phyloP scores from a whole-genome alignment of 2,888 invertebrate species.

The Atherix ibis region DNA sequence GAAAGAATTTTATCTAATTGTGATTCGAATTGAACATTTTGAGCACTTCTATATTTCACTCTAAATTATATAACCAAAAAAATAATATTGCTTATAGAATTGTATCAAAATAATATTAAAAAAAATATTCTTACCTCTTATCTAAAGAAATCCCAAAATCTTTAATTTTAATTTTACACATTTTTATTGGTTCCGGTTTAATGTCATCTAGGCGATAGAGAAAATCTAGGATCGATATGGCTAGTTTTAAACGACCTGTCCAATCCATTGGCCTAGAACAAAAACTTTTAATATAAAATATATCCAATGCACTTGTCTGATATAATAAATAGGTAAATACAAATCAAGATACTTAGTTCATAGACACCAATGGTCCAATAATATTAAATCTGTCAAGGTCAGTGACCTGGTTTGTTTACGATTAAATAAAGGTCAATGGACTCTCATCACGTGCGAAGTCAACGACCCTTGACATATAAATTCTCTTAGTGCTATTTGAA shows the following conservation, averaged over 20 bases:
- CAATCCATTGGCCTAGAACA: constrained; percentile 22
- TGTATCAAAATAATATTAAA: no score
- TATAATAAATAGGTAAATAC: background rate
- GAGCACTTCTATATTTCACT: constrained; percentile 28
- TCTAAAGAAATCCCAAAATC: constrained; percentile 26
- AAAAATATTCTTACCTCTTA: constrained; percentile 20
- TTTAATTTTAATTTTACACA: constrained; percentile 26
- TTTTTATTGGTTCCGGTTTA: constrained; percentile 27
- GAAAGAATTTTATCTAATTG: constrained; percentile 25
- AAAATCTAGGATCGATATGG: constrained; percentile 27
- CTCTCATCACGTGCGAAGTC: no score
- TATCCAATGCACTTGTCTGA: no score
- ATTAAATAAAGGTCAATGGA: no score
- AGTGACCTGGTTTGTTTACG: no score
- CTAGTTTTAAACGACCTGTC: constrained; percentile 24
- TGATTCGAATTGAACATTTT: constrained; percentile 23
- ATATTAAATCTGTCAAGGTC: no score
- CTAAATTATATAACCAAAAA: constrained; percentile 11
- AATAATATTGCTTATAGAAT: no score
- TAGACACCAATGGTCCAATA: no score
- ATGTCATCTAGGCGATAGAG: constrained; percentile 27
- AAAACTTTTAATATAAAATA: background rate
- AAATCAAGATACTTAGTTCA: no score
- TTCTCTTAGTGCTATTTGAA: no score
- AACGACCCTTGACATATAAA: no score